Evolutionary conservation across 1,140 invertebrate species (phyloP).

Genomic region (Penaeus indicus): DNA sequence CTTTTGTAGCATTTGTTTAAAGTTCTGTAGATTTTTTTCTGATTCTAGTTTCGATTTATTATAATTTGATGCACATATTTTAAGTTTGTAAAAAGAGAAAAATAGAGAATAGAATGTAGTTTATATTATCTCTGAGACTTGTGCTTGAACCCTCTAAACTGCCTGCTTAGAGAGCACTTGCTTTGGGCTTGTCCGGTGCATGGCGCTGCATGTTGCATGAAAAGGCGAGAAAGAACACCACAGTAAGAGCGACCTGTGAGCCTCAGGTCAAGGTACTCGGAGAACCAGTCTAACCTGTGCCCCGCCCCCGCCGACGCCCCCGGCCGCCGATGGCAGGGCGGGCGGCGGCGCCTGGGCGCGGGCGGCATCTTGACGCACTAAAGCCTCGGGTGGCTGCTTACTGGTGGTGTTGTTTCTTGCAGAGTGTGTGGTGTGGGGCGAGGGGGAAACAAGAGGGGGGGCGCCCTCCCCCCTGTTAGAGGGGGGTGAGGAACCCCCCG

Average conservation of each 20-base stretch:
- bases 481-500: conserved; percentile 39
- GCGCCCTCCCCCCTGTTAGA: conserved; percentile 35
- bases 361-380: conserved; percentile 40
- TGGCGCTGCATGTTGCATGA: conserved; percentile 50
- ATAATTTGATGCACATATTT: no score
- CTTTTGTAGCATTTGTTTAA: no score
- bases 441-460: conserved; percentile 58
- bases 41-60: no score
- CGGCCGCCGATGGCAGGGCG: background rate
- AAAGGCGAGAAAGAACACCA: conserved; percentile 61
- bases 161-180: background rate
- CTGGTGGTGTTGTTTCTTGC: conserved; percentile 63
- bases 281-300: conserved; percentile 54
- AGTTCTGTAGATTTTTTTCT: no score
- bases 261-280: conserved; percentile 46
- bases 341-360: background rate
- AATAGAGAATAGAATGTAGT: background rate
- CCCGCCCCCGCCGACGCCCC: conserved; percentile 1
- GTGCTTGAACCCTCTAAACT: conserved; percentile 8
- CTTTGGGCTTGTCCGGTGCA: conserved; percentile 15
- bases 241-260: conserved; percentile 60
- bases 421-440: conserved; percentile 62
- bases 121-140: background rate
- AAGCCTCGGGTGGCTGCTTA: conserved; percentile 59
- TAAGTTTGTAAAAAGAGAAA: no score